A percentile compares a stretch with the other conserved stretches of the same genome.
Evolutionary conservation across 1,140 invertebrate species (phyloP).

Genomic region (Agrypnia vestita): DNA sequence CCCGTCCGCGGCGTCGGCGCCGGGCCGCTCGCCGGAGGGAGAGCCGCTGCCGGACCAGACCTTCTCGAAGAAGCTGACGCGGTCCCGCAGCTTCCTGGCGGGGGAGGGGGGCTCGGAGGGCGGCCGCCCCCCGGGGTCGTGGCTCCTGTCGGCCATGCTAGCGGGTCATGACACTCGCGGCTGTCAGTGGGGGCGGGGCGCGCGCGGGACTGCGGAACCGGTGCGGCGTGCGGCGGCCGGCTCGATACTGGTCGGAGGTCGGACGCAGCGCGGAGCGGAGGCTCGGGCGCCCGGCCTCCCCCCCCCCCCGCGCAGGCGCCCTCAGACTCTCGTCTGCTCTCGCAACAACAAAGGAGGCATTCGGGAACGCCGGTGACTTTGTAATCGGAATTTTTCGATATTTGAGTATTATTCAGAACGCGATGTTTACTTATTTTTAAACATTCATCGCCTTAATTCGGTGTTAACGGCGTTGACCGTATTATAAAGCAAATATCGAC

Average conservation of each 20-base stretch:
- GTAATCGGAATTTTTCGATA: neutral
- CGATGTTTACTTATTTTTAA: too few relatives aligned
- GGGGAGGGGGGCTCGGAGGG: constrained; percentile 70
- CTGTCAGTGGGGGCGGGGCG: constrained; percentile 30
- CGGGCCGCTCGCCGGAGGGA: constrained; percentile 65
- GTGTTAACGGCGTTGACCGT: too few relatives aligned
- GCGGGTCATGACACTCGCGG: constrained; percentile 44
- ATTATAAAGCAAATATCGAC: too few relatives aligned
- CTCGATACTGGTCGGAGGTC: constrained; percentile 69
- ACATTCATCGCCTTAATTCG: too few relatives aligned
- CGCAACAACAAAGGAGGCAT: constrained; percentile 27
- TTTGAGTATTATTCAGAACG: too few relatives aligned
- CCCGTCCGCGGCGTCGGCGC: constrained; percentile 64
- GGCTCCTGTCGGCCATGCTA: constrained; percentile 45
- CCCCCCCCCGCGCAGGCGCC: constrained; percentile 43
- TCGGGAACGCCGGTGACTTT: constrained; percentile 8
- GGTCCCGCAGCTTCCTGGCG: constrained; percentile 76
- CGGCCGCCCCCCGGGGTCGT: constrained; percentile 48
- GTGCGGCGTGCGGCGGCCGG: constrained; percentile 68
- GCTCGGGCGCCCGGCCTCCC: constrained; percentile 51
- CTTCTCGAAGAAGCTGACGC: constrained; percentile 85
- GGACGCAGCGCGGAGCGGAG: constrained; percentile 25
- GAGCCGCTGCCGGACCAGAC: constrained; percentile 76
- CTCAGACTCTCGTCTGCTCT: constrained; percentile 28
- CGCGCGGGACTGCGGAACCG: constrained; percentile 25